Evolutionary conservation across 2,888 invertebrate genomes (phyloP), one percentile per base, ranked within the genome.

Genomic region (Sinelater perroti): DNA sequence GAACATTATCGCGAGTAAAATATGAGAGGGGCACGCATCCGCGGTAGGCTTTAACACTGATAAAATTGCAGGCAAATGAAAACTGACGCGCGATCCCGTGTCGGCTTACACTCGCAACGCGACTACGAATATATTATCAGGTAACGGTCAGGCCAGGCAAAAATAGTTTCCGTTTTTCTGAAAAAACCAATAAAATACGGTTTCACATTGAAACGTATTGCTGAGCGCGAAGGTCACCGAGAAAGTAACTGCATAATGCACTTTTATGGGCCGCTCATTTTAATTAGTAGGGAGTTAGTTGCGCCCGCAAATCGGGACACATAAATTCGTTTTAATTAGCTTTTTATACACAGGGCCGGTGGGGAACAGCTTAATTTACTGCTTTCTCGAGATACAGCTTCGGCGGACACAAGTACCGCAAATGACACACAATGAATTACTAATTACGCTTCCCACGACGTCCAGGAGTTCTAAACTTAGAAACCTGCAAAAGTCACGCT

Each of bases 171-270:
- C 5, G 38, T 24, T 50, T 45, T 45, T 28, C 2, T 6, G 35
- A 17, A 40, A 24, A 18, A 20, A 13, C 28, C 28, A 1, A 24
- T 40, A 26, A 40, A 40, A 24, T 24, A 40, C 20, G 35, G 26
- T 20, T 21, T 38, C 13, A 17, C 38, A 28, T 38, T 28, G 16
- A 31, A 38, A 51, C n/a, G 38, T 40, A 51, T 40, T 51, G n/a
- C 40, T 51, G 26, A 18, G 42, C 30, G 30, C 28, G 35, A 51
- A 52, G 52, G 52, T 52, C 52, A 35, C 24, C 33, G 20, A 44
- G 52, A 52, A 52, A 52, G 52, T 35, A 52, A 52, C 18, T 40
- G 50, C 50, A 40, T 13, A 24, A 11, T 26, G 24, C 14, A 24
- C 24, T 40, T 38, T 40, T 38, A 30, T 28, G 20, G 26, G 16